These are phyloP conservation scores for Altica lythri DNA, from an alignment of 2,888 invertebrate species.

Conservation along the genomic window DNA sequence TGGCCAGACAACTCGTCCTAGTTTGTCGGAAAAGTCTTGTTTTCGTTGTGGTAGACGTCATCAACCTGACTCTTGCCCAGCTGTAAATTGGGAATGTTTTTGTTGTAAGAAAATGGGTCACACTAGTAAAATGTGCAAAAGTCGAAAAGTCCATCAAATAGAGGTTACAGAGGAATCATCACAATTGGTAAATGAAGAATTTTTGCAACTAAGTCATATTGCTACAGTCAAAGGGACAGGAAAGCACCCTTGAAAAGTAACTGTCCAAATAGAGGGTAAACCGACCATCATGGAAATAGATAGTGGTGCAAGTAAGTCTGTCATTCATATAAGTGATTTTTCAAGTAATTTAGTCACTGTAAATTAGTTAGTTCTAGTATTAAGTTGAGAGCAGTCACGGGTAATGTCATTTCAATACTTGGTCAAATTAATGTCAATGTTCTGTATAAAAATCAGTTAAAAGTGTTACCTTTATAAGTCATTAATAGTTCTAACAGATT, in stretches of 20 bases:
- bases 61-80: neutral
- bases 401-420: neutral
- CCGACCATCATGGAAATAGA: neutral
- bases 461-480: neutral
- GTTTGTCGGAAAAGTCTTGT: neutral
- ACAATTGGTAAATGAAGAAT: neutral
- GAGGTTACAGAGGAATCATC: too few species aligned
- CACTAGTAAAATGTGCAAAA: neutral
- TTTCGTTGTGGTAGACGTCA: neutral
- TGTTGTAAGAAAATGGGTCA: neutral
- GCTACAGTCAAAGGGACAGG: neutral
- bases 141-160: neutral
- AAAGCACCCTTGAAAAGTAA: neutral
- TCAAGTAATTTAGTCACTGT: neutral
- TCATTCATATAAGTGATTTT: neutral
- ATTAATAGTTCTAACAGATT: neutral
- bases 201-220: neutral
- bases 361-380: neutral
- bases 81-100: neutral
- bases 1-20: too few species aligned
- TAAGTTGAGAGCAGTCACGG: neutral
- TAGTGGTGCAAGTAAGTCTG: neutral
- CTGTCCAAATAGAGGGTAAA: neutral
- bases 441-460: neutral
- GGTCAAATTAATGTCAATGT: neutral